Base-by-base conservation (phyloP, 2,888 invertebrate species). In the Arge pagana region DNA sequence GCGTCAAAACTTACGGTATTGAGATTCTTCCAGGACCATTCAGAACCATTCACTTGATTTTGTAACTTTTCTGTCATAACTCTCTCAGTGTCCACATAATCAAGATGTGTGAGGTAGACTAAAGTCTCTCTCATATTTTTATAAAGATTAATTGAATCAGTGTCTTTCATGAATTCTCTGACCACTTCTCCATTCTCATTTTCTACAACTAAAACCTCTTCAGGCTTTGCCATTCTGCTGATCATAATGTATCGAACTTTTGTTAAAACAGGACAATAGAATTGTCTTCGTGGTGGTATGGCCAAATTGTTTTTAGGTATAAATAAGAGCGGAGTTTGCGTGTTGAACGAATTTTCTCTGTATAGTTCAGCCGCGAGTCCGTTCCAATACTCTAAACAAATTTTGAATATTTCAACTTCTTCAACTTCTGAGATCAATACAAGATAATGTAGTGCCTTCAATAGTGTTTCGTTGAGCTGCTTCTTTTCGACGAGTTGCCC, bases 21-120 rank as follows among this genome's bases (percentile, higher is more conserved):
- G 50, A 99, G 83, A 79, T 99, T 99, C 79, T 98, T 98, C 99
- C 99, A 99, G 6, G 98, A 98, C 93, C 99, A 99, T 77, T 99
- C 99, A 23, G 87, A 85, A 4, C 98, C 98, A 79, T 96, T 96
- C 3, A 99, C 97, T 82, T 99, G 99, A 77, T 96, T 96, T 70
- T 95, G 91, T 19, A 99, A 80, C 75, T 99, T 99, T 67, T 96
- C 93, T 52, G 98, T 98, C 99, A 99, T 99, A 57, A 99, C 97
- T 63, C 91, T 83, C 80, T 99, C 99, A 8, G 99, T 99, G 76
- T 99, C 98, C 50, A 86, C 86, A 77, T 93, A 96, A 80, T 99
- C 97, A 77, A 99, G 86, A 85, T 99, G 99, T 28, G 99, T 99
- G 59, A 99, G 83, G 78, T 98, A 99, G 13, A 99, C 99, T 50